phyloP scores from a whole-genome alignment of 1,140 invertebrate genomes.

The Ceratina japonica region DNA sequence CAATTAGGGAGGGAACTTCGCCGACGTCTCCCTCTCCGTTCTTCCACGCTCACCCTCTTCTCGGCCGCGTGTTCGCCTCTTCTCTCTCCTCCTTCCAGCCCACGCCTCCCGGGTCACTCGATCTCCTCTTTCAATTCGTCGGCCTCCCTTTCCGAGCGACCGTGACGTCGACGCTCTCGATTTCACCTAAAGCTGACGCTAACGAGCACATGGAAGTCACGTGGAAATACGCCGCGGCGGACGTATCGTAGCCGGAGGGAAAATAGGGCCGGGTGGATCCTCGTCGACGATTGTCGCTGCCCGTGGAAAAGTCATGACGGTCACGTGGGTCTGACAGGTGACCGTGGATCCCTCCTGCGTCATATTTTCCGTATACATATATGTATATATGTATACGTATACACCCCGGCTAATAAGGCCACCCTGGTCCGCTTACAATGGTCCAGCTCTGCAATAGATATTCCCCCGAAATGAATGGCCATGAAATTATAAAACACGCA shows the following conservation, averaged over 20 bases:
- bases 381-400: slow-evolving; percentile 10
- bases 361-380: slow-evolving; percentile 1
- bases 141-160: slow-evolving; percentile 59
- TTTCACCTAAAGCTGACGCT: slow-evolving; percentile 79
- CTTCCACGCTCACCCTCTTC: slow-evolving; percentile 3
- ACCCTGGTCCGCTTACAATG: no score
- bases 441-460: no score
- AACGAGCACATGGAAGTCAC: slow-evolving; percentile 79
- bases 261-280: slow-evolving; percentile 8
- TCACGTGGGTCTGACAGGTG: slow-evolving; percentile 65
- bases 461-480: no score
- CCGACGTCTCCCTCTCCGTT: slow-evolving; percentile 51
- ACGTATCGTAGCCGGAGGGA: slow-evolving; percentile 38
- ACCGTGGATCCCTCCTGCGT: slow-evolving; percentile 44
- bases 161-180: slow-evolving; percentile 75
- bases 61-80: not conserved
- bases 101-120: not conserved
- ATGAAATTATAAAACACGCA: no score
- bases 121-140: not conserved
- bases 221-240: slow-evolving; percentile 69
- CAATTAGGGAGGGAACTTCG: slow-evolving; percentile 67
- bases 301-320: slow-evolving; percentile 46
- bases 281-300: not conserved
- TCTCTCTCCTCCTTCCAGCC: slow-evolving; percentile 24
- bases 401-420: slow-evolving; percentile 13